Conservation (phyloP, 1,140 invertebrate genomes). For the Drosophila sucinea region DNA sequence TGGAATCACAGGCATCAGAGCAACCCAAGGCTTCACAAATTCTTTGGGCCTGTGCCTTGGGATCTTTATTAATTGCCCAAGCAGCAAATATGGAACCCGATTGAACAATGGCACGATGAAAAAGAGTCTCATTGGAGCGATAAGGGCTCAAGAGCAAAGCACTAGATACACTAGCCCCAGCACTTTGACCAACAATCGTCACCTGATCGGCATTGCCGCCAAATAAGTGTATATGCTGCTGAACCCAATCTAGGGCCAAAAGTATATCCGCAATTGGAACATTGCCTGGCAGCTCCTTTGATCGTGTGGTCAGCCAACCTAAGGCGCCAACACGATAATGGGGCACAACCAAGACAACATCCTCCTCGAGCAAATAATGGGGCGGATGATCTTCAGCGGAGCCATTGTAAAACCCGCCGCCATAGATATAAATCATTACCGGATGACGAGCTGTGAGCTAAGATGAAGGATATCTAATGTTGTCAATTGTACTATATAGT, state of each 20-base stretch:
- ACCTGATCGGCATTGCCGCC: slow-evolving; percentile 86
- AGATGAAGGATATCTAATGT: not conserved
- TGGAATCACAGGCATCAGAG: slow-evolving; percentile 14
- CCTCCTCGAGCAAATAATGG: slow-evolving; percentile 89
- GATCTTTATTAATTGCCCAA: slow-evolving; percentile 65
- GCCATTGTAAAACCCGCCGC: slow-evolving; percentile 79
- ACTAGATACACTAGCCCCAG: slow-evolving; percentile 70
- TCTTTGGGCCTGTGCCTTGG: slow-evolving; percentile 47
- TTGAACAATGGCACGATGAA: slow-evolving; percentile 73
- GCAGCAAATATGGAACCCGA: slow-evolving; percentile 74
- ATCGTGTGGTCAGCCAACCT: slow-evolving; percentile 84
- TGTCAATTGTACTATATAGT: not conserved
- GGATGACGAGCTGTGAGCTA: slow-evolving; percentile 62
- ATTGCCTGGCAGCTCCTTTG: slow-evolving; percentile 70
- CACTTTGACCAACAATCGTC: slow-evolving; percentile 77
- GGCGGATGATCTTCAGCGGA: slow-evolving; percentile 87
- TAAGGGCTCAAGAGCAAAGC: slow-evolving; percentile 71
- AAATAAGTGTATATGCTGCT: slow-evolving; percentile 86
- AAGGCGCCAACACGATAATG: slow-evolving; percentile 90
- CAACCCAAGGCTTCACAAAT: slow-evolving; percentile 62
- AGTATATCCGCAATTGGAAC: slow-evolving; percentile 67
- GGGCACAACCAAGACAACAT: slow-evolving; percentile 90
- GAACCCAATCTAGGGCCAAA: slow-evolving; percentile 86
- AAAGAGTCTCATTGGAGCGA: slow-evolving; percentile 43
- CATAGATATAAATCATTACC: slow-evolving; percentile 82